Conservation (phyloP, 2,113 vertebrate species). For the Gobius niger region DNA sequence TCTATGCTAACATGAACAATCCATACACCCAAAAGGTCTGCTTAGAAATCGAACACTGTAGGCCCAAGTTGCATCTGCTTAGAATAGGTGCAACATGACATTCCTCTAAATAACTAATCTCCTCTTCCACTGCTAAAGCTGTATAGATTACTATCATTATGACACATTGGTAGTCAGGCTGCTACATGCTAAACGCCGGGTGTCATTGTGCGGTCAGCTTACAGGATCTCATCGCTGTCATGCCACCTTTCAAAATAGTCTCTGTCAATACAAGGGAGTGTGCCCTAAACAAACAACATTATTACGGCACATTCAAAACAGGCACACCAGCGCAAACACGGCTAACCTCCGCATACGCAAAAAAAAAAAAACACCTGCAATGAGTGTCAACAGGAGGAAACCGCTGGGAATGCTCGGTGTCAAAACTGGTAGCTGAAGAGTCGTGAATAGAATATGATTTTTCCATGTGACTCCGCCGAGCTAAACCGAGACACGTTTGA, state of each 20-base stretch:
- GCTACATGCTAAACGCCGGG: slow-evolving; percentile 73
- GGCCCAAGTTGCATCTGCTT: not conserved
- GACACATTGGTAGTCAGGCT: slow-evolving; percentile 62
- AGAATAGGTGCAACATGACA: not conserved
- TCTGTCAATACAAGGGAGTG: slow-evolving; percentile 53
- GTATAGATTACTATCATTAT: slow-evolving; percentile 31
- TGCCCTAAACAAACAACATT: slow-evolving; percentile 72
- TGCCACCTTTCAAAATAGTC: slow-evolving; percentile 65
- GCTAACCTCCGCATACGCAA: not conserved
- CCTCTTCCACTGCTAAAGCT: slow-evolving; percentile 16
- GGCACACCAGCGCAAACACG: slow-evolving; percentile 43
- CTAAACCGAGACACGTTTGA: not conserved
- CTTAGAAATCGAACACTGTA: no score
- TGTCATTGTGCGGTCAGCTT: slow-evolving; percentile 84
- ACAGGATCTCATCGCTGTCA: slow-evolving; percentile 77
- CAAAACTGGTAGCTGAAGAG: slow-evolving; percentile 29
- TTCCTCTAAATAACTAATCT: not conserved
- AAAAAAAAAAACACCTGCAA: slow-evolving; percentile 6
- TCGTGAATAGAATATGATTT: slow-evolving; percentile 3
- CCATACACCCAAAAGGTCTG: not conserved
- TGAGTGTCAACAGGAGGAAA: slow-evolving; percentile 25
- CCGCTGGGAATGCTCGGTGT: slow-evolving; percentile 20
- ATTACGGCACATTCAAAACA: slow-evolving; percentile 61
- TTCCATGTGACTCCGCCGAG: not conserved
- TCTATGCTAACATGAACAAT: not conserved